Conservation (phyloP, 2,888 invertebrate species). For the Callosobruchus maculatus region DNA sequence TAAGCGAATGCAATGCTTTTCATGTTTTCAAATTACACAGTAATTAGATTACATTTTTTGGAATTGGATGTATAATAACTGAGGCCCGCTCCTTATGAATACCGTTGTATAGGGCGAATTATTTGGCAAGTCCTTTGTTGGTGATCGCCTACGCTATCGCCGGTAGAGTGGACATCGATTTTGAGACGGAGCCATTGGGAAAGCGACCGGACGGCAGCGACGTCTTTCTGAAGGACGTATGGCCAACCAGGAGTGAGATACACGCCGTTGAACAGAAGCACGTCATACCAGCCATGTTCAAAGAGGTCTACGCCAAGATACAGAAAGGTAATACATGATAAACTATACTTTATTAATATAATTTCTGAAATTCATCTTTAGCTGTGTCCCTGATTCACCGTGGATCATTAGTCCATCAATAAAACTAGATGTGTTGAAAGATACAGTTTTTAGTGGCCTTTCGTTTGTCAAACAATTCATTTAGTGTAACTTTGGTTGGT, state of each 20-base stretch:
- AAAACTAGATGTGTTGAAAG: too few species aligned
- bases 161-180: slow-evolving; percentile 92
- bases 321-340: slow-evolving; percentile 73
- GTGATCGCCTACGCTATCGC: slow-evolving; percentile 98
- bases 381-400: too few species aligned
- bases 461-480: too few species aligned
- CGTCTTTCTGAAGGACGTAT: slow-evolving; percentile 89
- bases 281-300: slow-evolving; percentile 96
- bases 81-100: background rate
- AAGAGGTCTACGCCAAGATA: slow-evolving; percentile 82
- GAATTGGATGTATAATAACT: too few species aligned
- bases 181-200: slow-evolving; percentile 78
- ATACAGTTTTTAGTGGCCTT: too few species aligned
- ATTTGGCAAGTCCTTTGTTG: slow-evolving; percentile 92
- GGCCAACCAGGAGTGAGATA: slow-evolving; percentile 90
- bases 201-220: slow-evolving; percentile 64
- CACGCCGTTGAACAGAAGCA: slow-evolving; percentile 81
- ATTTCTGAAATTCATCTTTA: too few species aligned
- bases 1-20: too few species aligned
- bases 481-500: too few species aligned
- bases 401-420: too few species aligned
- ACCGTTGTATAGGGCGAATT: slow-evolving; percentile 72
- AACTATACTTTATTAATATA: too few species aligned
- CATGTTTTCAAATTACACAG: too few species aligned
- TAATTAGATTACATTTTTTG: too few species aligned